Evolutionary conservation across 1,140 invertebrate genomes (phyloP).

Genomic region (Procambarus virginalis): DNA sequence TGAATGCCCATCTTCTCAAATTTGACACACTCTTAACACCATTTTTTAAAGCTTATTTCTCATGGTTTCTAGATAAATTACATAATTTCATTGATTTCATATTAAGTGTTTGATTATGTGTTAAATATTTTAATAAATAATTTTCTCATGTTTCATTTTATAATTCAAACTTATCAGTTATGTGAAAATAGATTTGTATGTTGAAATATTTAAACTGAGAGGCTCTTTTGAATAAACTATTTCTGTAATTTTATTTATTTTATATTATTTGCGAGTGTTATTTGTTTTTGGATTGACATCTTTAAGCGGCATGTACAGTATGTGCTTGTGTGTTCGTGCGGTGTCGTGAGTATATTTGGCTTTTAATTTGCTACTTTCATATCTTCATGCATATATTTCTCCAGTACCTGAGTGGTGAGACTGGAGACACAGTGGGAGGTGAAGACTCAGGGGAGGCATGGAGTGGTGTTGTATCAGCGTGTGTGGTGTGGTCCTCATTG

Average conservation of each 20-base stretch:
- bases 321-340: neutral
- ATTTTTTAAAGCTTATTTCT: neutral
- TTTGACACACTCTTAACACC: neutral
- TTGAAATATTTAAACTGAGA: no score
- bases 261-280: neutral
- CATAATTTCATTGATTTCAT: neutral
- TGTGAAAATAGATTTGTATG: no score
- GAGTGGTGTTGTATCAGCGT: slow-evolving; percentile 50
- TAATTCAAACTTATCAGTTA: neutral
- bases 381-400: neutral
- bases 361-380: no score
- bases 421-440: slow-evolving; percentile 22
- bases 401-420: slow-evolving; percentile 60
- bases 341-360: neutral
- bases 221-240: neutral
- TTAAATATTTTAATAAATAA: neutral
- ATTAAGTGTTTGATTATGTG: neutral
- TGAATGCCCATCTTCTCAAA: neutral
- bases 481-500: slow-evolving; percentile 43
- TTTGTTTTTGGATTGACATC: neutral
- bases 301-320: neutral
- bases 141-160: neutral
- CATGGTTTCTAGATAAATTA: neutral
- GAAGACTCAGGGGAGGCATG: slow-evolving; percentile 57
- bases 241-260: neutral